Evolutionary conservation across 2,888 invertebrate genomes (phyloP).

Genomic region (Acrobasis consociella): DNA sequence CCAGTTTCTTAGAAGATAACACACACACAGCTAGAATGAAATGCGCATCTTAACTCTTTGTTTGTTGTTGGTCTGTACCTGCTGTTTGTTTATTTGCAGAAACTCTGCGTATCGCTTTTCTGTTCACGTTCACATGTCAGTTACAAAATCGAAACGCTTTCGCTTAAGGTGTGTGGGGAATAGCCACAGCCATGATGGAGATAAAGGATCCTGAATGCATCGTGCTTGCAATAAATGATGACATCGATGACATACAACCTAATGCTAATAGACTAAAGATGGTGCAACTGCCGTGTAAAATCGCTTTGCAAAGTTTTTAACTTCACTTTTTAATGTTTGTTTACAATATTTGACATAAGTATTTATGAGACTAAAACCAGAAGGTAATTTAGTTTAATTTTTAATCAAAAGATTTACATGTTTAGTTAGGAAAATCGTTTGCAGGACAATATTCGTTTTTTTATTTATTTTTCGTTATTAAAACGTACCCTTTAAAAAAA

Average conservation of each 20-base stretch:
- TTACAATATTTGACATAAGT: neutral
- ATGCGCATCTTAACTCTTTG: slow-evolving; percentile 20
- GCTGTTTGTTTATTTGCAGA: slow-evolving; percentile 18
- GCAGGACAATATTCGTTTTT: too few relatives aligned
- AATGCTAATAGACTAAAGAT: neutral
- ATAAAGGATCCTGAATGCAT: slow-evolving; percentile 14
- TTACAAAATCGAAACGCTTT: slow-evolving; percentile 26
- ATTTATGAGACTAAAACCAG: too few relatives aligned
- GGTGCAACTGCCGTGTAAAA: neutral
- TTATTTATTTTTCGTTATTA: too few relatives aligned
- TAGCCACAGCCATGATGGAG: slow-evolving; percentile 13
- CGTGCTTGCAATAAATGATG: slow-evolving; percentile 10
- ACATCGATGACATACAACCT: neutral
- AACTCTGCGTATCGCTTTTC: slow-evolving; percentile 21
- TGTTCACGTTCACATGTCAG: slow-evolving; percentile 23
- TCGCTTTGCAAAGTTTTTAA: neutral
- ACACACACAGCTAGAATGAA: slow-evolving; percentile 20
- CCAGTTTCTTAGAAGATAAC: slow-evolving; percentile 23
- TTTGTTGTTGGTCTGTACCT: slow-evolving; percentile 3
- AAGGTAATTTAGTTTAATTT: too few relatives aligned
- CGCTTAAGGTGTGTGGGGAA: slow-evolving; percentile 22
- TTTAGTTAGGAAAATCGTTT: too few relatives aligned
- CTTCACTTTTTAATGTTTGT: neutral
- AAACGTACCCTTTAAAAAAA: too few relatives aligned
- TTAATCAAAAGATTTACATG: too few relatives aligned